These are phyloP conservation scores for Urocynchramus pylzowi DNA, from an alignment of 2,113 vertebrate species.

Conservation along the genomic window DNA sequence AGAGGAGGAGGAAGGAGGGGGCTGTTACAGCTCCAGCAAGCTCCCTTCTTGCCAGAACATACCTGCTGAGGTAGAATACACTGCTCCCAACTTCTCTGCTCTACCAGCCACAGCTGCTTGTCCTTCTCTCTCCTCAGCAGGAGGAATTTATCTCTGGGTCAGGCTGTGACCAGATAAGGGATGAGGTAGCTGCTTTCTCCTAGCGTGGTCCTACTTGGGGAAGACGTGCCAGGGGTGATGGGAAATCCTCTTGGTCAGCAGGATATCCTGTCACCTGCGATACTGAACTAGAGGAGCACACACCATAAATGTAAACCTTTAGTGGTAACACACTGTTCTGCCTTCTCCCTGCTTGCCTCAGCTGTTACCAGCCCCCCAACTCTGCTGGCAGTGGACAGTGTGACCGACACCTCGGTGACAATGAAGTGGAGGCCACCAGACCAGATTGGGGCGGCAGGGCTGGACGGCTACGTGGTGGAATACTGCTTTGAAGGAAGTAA, in stretches of 20 bases:
- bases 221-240: accelerated
- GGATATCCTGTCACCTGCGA: background rate
- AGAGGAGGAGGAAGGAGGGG: background rate
- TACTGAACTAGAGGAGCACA: background rate
- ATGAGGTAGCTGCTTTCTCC: background rate
- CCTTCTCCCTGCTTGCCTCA: slow-evolving; percentile 40
- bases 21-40: background rate
- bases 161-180: background rate
- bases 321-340: background rate
- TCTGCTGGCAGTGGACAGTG: slow-evolving; percentile 86
- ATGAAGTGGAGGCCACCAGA: slow-evolving; percentile 97
- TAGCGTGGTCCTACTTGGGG: background rate
- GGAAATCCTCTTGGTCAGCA: background rate
- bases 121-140: background rate
- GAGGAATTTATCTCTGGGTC: background rate
- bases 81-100: background rate
- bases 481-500: slow-evolving; percentile 98
- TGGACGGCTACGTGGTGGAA: slow-evolving; percentile 93
- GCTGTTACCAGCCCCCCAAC: slow-evolving; percentile 97
- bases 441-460: slow-evolving; percentile 92
- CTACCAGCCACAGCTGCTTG: background rate
- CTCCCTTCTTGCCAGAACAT: background rate
- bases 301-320: background rate
- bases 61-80: background rate
- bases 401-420: slow-evolving; percentile 89